Conservation (phyloP, 2,113 vertebrate genomes). For the Pholis gunnellus region DNA sequence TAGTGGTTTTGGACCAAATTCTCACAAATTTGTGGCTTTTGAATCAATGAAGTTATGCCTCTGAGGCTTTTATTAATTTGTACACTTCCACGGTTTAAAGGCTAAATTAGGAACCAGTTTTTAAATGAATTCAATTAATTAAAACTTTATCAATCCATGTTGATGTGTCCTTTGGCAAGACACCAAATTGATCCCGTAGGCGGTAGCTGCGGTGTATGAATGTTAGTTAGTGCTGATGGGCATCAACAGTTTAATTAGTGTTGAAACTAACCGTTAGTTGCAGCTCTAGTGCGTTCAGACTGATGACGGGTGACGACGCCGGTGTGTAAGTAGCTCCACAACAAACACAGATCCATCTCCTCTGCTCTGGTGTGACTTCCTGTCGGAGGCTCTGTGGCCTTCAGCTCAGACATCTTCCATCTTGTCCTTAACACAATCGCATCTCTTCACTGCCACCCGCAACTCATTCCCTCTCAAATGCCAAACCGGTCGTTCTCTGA, state of each 20-base stretch:
- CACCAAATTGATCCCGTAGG: too few relatives aligned
- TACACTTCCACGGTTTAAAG: neutral
- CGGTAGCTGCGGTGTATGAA: too few relatives aligned
- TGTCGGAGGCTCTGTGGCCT: slow-evolving; percentile 38
- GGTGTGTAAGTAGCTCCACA: neutral
- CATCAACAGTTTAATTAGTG: neutral
- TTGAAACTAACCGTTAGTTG: neutral
- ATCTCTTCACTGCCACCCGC: slow-evolving; percentile 58
- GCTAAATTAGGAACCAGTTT: neutral
- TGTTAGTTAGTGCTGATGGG: too few relatives aligned
- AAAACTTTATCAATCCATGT: too few relatives aligned
- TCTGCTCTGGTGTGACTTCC: slow-evolving; percentile 21
- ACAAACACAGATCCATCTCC: neutral
- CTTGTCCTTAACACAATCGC: slow-evolving; percentile 67
- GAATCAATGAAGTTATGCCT: neutral
- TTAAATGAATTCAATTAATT: neutral
- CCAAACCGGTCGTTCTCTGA: slow-evolving; percentile 57
- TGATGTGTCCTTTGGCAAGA: too few relatives aligned
- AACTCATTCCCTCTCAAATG: slow-evolving; percentile 49
- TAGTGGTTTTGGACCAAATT: neutral
- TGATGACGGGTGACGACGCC: neutral
- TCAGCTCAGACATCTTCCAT: slow-evolving; percentile 57
- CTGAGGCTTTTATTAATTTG: neutral
- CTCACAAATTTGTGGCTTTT: neutral
- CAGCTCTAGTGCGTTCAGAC: neutral